A percentile compares a stretch with the other conserved stretches of the same genome.
Evolutionary conservation across 2,797 vertebrate genomes (phyloP).

Genomic region (Phoebastria nigripes): DNA sequence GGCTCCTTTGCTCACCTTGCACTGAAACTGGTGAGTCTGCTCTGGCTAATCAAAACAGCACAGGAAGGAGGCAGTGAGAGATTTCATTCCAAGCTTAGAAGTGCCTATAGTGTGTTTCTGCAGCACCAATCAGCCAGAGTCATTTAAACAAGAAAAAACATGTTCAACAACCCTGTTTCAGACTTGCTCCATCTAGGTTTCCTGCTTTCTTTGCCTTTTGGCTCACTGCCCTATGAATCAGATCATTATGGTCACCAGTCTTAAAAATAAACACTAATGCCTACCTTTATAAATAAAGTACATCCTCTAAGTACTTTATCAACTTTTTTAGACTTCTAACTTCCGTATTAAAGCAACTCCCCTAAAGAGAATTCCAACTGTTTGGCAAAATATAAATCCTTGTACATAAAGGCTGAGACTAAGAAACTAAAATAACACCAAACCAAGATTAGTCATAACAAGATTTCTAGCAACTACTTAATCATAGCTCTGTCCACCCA

Average conservation of each 20-base stretch:
- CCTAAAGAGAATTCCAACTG: background rate
- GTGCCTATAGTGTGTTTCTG: background rate
- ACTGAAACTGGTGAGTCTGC: background rate
- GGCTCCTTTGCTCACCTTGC: background rate
- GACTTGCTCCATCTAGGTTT: conserved; percentile 30
- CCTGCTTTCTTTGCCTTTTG: conserved; percentile 35
- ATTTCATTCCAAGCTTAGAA: background rate
- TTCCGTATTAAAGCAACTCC: background rate
- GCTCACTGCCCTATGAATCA: conserved; percentile 36
- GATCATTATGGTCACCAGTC: background rate
- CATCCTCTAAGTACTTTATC: background rate
- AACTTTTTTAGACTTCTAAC: background rate
- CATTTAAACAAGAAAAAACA: conserved; percentile 48
- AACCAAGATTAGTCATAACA: conserved; percentile 44
- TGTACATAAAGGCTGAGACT: background rate
- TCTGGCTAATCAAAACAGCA: background rate
- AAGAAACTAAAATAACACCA: conserved; percentile 38
- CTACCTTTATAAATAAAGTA: background rate
- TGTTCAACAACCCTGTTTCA: background rate
- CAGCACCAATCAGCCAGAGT: background rate
- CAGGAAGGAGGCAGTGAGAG: background rate
- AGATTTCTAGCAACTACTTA: conserved; percentile 57
- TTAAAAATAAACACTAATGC: conserved; percentile 39
- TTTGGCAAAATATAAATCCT: background rate
- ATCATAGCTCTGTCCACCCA: conserved; percentile 47